A percentile compares a stretch with the other conserved stretches of the same genome.
phyloP scores from a whole-genome alignment of 1,140 invertebrate species.

The Neuroterus valhalla region DNA sequence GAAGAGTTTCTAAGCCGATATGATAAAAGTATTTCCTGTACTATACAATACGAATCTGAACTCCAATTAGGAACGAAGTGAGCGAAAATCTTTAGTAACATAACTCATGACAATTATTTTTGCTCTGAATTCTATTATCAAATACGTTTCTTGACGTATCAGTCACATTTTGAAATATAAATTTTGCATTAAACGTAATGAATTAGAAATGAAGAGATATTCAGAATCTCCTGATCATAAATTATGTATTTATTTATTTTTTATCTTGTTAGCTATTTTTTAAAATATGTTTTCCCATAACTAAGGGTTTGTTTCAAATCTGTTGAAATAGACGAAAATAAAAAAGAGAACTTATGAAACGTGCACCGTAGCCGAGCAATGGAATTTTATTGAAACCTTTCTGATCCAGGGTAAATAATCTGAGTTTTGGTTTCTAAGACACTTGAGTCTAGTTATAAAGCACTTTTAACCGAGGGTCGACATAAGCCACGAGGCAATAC shows the following conservation, averaged over 20 bases:
- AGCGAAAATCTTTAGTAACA: neutral
- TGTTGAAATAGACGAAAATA: conserved; percentile 45
- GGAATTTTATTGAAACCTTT: conserved; percentile 69
- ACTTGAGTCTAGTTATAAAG: conserved; percentile 56
- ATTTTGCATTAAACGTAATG: too few species aligned
- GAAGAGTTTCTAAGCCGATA: conserved; percentile 66
- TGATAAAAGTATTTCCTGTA: conserved; percentile 69
- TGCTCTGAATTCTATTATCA: too few species aligned
- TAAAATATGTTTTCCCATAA: too few species aligned
- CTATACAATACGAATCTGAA: conserved; percentile 62
- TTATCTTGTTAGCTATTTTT: too few species aligned
- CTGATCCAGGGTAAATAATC: conserved; percentile 73
- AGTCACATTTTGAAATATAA: too few species aligned
- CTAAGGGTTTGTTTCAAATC: neutral
- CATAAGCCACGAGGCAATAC: conserved; percentile 74
- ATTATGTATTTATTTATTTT: too few species aligned
- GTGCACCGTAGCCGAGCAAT: conserved; percentile 63
- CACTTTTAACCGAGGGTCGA: conserved; percentile 69
- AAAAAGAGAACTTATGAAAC: too few species aligned
- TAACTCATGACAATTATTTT: neutral
- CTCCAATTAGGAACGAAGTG: conserved; percentile 34
- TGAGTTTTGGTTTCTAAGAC: conserved; percentile 66
- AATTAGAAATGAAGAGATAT: too few species aligned
- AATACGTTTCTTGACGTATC: too few species aligned
- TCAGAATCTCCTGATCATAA: too few species aligned